Evolutionary conservation across 2,113 vertebrate species (phyloP), one percentile per base, ranked within the genome.

Genomic region (Colius striatus): DNA sequence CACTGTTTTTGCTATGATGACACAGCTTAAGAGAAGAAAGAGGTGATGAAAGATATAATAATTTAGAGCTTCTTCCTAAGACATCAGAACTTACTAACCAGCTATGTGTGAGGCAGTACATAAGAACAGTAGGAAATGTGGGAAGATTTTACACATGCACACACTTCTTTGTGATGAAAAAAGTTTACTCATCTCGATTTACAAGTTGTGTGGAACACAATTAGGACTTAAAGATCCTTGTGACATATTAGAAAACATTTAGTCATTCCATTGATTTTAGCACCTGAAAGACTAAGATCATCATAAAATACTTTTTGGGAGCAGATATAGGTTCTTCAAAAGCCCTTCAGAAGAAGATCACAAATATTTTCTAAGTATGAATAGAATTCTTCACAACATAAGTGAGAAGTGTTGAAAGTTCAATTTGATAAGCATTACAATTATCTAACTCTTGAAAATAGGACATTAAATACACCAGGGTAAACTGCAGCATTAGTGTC

Each of bases 1-100:
- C 95, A 94, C 90, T 71, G 70, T 80, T 97, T 97, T 96, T 82
- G 53, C 95, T 95, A 51, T 50, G 92, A 94, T 97, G 97, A 96
- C 97, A 97, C 89, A 95, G 89, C 38, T 83, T 89, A 66, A 92
- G 87, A 83, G 91, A 89, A 97, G 94, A 95, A 96, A 92, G 94
- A 89, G 91, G 78, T 30, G 66, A 77, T 65, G 77, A 82, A 94
- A 94, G 79, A 87, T 14, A 61, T 11, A 93, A 96, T 61, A 11
- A 83, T 87, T 96, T 65, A 91, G 13, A 96, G 54, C 87, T 85
- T 78, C 61, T 96, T 95, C 84, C 78, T 72, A 65, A 92, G 50
- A 45, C 58, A 87, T 43, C n/a, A 77, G 34, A 90, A 87, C 34
- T 70, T 48, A 2, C 7, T 54, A 72, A 58, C 4, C 60, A 71